These are phyloP conservation scores for Corythornis madagascariensis DNA, from an alignment of 2,113 vertebrate genomes.

Conservation along the genomic window DNA sequence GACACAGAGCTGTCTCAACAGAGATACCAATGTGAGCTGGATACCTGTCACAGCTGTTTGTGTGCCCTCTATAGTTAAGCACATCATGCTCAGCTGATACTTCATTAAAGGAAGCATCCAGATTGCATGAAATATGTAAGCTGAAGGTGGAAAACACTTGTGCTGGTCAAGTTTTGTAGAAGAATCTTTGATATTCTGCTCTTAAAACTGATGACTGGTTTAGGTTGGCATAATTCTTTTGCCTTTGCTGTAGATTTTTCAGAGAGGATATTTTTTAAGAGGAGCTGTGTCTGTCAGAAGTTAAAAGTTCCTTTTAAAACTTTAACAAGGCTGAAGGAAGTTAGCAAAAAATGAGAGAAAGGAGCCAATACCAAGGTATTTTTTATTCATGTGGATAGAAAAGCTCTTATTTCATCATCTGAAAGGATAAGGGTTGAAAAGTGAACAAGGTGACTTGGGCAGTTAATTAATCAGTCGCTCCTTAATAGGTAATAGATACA, in stretches of 20 bases:
- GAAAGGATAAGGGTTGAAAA: neutral
- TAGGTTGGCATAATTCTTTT: neutral
- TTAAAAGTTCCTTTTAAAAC: neutral
- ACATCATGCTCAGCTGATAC: neutral
- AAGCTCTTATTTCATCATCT: neutral
- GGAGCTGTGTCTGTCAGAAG: neutral
- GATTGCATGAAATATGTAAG: neutral
- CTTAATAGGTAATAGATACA: too few relatives aligned
- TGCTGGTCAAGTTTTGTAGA: neutral
- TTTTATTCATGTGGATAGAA: neutral
- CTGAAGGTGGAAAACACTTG: neutral
- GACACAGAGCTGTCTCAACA: neutral
- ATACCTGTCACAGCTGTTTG: constrained; percentile 38
- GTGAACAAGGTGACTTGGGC: neutral
- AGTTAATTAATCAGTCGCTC: neutral
- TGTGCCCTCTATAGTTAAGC: constrained; percentile 11
- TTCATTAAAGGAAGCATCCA: neutral
- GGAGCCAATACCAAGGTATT: neutral
- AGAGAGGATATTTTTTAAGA: neutral
- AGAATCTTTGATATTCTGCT: neutral
- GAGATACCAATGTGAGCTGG: neutral
- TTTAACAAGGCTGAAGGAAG: neutral
- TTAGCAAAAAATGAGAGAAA: neutral
- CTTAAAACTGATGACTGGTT: neutral
- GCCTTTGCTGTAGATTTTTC: neutral